Conservation (phyloP, 2,888 invertebrate genomes). For the Phyto melanocephala region DNA sequence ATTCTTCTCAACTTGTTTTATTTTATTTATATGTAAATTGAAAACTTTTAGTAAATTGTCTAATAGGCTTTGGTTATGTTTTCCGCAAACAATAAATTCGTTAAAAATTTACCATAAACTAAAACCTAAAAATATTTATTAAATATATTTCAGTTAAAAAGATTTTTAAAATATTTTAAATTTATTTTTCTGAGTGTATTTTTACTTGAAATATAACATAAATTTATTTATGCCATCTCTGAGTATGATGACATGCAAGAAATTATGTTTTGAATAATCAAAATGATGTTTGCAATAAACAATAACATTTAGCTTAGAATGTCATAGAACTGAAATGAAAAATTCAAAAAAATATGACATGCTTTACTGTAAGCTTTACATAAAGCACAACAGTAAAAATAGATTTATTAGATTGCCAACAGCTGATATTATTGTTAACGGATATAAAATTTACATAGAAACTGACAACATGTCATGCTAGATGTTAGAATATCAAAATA, state of each 20-base stretch:
- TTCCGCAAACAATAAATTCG: too few species aligned
- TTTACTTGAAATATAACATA: not conserved
- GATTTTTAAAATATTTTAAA: too few species aligned
- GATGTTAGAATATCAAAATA: conserved; percentile 53
- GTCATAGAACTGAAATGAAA: not conserved
- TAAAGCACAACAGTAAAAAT: conserved; percentile 19
- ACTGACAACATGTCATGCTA: conserved; percentile 62
- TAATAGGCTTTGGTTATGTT: too few species aligned
- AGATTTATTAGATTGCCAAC: conserved; percentile 22
- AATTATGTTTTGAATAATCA: conserved; percentile 31
- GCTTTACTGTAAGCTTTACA: not conserved
- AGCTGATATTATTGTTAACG: not conserved
- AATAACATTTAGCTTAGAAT: not conserved
- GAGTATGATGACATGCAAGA: conserved; percentile 40
- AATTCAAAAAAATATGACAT: not conserved
- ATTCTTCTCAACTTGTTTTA: too few species aligned
- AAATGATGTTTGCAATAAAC: conserved; percentile 31
- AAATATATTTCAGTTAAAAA: too few species aligned
- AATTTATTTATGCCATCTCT: conserved; percentile 23
- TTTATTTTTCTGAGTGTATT: not conserved
- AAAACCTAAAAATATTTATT: too few species aligned
- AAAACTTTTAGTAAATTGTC: too few species aligned
- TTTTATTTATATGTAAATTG: too few species aligned
- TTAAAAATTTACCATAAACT: too few species aligned
- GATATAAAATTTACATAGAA: conserved; percentile 49